Conservation (phyloP, 2,888 invertebrate genomes). For the Drosophila mimica region DNA sequence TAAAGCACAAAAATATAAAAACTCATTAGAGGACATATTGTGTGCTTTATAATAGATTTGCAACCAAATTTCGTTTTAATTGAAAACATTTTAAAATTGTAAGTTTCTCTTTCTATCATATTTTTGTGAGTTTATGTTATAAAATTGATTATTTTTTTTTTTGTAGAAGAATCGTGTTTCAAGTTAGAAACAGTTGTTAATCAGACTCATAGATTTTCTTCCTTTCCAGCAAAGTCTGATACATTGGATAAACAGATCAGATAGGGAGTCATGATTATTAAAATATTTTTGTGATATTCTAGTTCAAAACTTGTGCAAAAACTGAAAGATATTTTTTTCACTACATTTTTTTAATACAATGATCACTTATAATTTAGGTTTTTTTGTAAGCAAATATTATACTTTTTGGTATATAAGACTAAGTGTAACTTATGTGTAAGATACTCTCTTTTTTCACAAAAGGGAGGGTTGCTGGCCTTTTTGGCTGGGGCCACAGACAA, state of each 20-base stretch:
- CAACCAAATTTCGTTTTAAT: background rate
- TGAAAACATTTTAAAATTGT: background rate
- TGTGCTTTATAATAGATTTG: slow-evolving; percentile 1
- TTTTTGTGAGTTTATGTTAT: background rate
- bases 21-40: slow-evolving; percentile 3
- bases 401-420: background rate
- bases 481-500: slow-evolving; percentile 34
- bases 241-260: background rate
- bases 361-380: background rate
- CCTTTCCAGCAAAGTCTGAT: background rate
- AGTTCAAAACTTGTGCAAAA: background rate
- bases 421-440: slow-evolving; percentile 17
- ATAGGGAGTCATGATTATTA: background rate
- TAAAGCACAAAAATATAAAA: background rate
- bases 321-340: background rate
- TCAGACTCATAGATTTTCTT: background rate
- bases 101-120: background rate
- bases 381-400: too few species aligned
- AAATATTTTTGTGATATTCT: background rate
- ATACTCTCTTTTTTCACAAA: background rate
- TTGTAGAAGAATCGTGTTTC: background rate
- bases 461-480: slow-evolving; percentile 31
- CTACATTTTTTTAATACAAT: background rate
- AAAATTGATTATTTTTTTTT: background rate
- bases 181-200: background rate